These are phyloP conservation scores for Scaeva pyrastri DNA, from an alignment of 2,888 invertebrate genomes.

Conservation along the genomic window DNA sequence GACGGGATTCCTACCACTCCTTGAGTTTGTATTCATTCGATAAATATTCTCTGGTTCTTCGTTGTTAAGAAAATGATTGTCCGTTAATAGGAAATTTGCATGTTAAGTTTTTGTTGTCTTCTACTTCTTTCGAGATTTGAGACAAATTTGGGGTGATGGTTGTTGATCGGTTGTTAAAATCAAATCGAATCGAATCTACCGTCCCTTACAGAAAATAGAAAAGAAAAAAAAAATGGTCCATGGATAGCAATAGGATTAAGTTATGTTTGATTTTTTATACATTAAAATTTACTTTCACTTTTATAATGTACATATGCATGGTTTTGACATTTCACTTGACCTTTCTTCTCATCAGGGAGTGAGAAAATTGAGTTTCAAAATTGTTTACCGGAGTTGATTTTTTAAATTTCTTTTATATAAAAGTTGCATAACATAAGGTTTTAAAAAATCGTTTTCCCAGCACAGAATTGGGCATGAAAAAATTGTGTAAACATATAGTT, in stretches of 20 bases:
- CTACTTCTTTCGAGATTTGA: conserved; percentile 55
- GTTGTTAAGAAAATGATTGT: conserved; percentile 71
- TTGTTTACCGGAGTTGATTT: conserved; percentile 20
- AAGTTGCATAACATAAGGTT: conserved; percentile 47
- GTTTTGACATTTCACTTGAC: conserved; percentile 75
- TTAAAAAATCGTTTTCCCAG: conserved; percentile 9
- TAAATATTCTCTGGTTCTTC: conserved; percentile 26
- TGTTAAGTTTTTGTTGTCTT: conserved; percentile 61
- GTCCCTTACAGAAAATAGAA: conserved; percentile 60
- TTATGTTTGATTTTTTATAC: conserved; percentile 53
- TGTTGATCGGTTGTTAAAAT: conserved; percentile 51
- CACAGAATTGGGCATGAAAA: conserved; percentile 32
- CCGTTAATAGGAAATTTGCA: conserved; percentile 75
- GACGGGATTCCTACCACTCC: conserved; percentile 34
- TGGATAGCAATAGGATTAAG: conserved; percentile 70
- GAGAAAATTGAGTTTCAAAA: conserved; percentile 68
- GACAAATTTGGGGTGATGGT: conserved; percentile 51
- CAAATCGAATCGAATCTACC: conserved; percentile 66
- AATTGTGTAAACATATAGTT: not conserved
- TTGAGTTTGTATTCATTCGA: conserved; percentile 53
- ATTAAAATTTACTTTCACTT: conserved; percentile 59
- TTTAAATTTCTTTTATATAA: conserved; percentile 8
- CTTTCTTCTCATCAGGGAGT: conserved; percentile 52
- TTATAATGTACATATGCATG: conserved; percentile 53
- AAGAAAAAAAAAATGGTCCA: conserved; percentile 15